phyloP scores from a whole-genome alignment of 2,888 invertebrate species.

The Hydroisotoma schaefferi region DNA sequence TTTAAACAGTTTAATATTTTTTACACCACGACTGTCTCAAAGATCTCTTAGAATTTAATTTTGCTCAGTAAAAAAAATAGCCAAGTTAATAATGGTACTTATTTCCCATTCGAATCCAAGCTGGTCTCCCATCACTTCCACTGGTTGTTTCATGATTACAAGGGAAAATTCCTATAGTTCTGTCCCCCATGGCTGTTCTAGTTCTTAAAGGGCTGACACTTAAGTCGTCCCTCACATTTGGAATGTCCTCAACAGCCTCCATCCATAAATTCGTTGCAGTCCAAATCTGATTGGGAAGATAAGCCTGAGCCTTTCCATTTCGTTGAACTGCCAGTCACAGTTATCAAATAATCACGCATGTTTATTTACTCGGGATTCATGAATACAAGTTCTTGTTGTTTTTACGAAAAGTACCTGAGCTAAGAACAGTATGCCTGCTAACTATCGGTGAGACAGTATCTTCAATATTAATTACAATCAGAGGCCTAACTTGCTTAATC shows the following conservation, averaged over 20 bases:
- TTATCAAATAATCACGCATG: too few relatives aligned
- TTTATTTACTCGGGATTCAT: too few relatives aligned
- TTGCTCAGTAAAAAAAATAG: background rate
- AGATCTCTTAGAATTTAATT: too few relatives aligned
- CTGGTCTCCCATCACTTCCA: background rate
- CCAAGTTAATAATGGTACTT: background rate
- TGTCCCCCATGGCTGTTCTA: background rate
- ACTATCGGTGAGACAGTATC: background rate
- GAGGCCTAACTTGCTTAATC: background rate
- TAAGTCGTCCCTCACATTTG: background rate
- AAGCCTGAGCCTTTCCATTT: background rate
- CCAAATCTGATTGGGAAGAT: constrained; percentile 2
- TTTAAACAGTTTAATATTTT: constrained; percentile 6
- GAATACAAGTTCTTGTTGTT: too few relatives aligned
- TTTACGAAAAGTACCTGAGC: background rate
- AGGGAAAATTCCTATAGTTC: background rate
- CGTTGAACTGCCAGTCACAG: too few relatives aligned
- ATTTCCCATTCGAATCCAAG: background rate
- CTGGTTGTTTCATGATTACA: background rate
- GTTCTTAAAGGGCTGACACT: background rate
- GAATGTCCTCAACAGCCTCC: background rate
- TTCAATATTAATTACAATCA: background rate
- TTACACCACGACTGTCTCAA: too few relatives aligned
- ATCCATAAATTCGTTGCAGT: constrained; percentile 18
- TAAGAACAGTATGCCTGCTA: background rate